Conservation (phyloP, 2,113 vertebrate species). For the Tympanuchus pallidicinctus region DNA sequence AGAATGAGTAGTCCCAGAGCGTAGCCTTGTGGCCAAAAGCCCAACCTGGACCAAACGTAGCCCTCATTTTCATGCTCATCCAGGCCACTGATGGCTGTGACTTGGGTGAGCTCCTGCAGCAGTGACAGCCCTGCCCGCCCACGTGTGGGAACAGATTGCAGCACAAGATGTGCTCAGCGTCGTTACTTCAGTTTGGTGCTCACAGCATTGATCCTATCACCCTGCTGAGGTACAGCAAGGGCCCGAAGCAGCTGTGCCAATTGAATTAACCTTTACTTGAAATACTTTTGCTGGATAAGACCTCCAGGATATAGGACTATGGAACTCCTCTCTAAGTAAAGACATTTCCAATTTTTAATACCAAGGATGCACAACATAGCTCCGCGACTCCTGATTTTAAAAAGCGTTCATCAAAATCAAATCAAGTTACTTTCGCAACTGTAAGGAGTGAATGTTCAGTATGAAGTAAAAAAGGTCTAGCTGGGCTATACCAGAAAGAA, state of each 20-base stretch:
- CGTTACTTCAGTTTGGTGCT: neutral
- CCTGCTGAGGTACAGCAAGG: neutral
- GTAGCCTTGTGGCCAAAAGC: accelerated
- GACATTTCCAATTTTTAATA: neutral
- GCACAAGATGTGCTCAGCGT: neutral
- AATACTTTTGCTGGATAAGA: neutral
- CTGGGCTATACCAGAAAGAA: neutral
- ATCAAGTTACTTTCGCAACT: neutral
- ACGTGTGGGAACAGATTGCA: neutral
- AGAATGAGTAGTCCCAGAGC: neutral
- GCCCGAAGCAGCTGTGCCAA: neutral
- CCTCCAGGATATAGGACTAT: neutral
- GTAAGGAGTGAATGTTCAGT: neutral
- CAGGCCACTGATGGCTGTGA: neutral
- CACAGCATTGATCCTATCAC: neutral
- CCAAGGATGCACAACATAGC: neutral
- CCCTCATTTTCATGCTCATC: neutral
- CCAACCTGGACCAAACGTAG: neutral
- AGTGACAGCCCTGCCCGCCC: accelerated
- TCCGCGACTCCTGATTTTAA: neutral
- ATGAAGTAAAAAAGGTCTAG: neutral
- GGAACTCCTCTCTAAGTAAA: neutral
- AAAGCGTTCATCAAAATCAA: neutral
- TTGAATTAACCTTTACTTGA: slow-evolving; percentile 13
- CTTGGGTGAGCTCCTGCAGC: neutral